Base-by-base conservation (phyloP, 2,888 invertebrate species). In the Pollenia griseotomentosa region DNA sequence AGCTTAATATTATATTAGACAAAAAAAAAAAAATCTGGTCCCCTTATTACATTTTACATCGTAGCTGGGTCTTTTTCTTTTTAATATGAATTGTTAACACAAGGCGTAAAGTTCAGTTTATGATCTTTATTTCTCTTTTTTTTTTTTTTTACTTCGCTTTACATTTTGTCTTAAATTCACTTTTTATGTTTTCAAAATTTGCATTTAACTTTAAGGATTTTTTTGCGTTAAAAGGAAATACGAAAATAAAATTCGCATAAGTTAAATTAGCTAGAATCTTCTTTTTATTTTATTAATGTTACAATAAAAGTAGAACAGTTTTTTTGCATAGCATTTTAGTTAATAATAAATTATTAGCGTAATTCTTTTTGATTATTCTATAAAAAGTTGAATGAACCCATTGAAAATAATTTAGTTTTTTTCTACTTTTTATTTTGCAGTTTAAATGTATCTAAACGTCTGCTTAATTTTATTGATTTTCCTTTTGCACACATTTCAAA, bases 91-190 rank as follows among this genome's bases (percentile, higher is more conserved):
- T 61, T 40, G 68, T 68, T 75, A 70, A 68, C 51, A 16, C 8
- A 68, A 82, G 66, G 48, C 53, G 44, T 68, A 82, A 70, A 75
- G 82, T 53, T 82, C 82, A 75, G 42, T 83, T 83, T 61, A 61
- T 68, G 75, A 68, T 75, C 42, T 63, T 14, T n/a, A 33, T 70
- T 23, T n/a, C 10, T 46, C 44, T 16, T 57, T 1, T 19, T 48
- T 65, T 19, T 16, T 57, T 1, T 19, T 48, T 65, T 19, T n/a
- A 19, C 59, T 42, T 66, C 23, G 19, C 46, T 73, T 48, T n/a
- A n/a, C 10, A 33, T 16, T 51, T 16, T 70, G 48, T n/a, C 59
- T 53, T 83, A 83, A 82, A 83, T 75, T 75, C 68, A 75, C 61
- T 82, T 75, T 82, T 68, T 75, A 75, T 75, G 68, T 83, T 83